Evolutionary conservation across 2,888 invertebrate genomes (phyloP).

Genomic region (Dasysyrphus albostriatus): DNA sequence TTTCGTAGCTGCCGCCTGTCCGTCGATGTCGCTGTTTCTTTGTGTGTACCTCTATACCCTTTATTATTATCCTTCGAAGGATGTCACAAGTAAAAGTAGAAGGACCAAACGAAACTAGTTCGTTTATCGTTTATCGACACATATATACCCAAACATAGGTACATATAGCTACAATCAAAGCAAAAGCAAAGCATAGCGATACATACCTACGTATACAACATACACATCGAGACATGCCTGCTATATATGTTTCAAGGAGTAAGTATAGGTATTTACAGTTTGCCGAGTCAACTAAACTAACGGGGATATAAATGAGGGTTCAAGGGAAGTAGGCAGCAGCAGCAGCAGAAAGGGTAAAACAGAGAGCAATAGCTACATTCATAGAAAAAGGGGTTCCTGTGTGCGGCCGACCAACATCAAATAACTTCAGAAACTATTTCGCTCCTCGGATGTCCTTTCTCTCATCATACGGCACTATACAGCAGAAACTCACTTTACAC

Average conservation of each 20-base stretch:
- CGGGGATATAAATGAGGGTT: conserved; percentile 65
- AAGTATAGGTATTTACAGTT: conserved; percentile 75
- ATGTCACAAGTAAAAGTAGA: conserved; percentile 75
- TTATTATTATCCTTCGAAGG: conserved; percentile 75
- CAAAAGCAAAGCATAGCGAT: neutral
- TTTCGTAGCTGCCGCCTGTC: neutral
- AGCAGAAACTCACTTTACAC: neutral
- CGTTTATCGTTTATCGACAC: conserved; percentile 74
- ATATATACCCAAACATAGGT: neutral
- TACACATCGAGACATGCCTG: conserved; percentile 55
- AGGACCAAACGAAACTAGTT: conserved; percentile 72
- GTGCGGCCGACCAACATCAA: conserved; percentile 75
- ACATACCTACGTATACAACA: conserved; percentile 29
- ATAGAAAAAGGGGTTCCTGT: conserved; percentile 71
- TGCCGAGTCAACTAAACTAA: conserved; percentile 74
- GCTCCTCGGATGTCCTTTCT: conserved; percentile 75
- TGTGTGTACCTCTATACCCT: conserved; percentile 64
- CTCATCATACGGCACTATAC: conserved; percentile 53
- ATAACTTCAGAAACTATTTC: conserved; percentile 76
- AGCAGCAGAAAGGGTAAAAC: neutral
- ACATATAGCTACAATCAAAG: conserved; percentile 24
- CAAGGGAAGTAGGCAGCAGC: conserved; percentile 4
- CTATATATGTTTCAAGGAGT: conserved; percentile 54
- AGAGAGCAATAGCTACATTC: conserved; percentile 48
- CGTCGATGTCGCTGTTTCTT: conserved; percentile 40